Base-by-base conservation (phyloP, 2,888 invertebrate genomes). In the Oligia latruncula region DNA sequence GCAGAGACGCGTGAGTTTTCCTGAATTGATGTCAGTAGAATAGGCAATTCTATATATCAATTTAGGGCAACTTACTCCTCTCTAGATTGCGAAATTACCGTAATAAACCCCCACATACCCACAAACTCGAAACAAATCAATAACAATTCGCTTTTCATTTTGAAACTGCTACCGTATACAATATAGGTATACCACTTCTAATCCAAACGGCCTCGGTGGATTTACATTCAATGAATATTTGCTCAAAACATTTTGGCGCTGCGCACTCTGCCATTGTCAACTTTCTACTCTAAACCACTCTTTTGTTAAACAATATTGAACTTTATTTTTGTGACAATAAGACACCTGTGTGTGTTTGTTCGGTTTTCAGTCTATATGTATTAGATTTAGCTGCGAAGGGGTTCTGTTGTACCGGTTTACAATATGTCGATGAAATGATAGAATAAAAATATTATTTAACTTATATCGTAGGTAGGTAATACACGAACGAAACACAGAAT, bases 181-280 rank as follows among this genome's bases (percentile, higher is more conserved):
- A 83, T 90, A 91, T 90, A 43, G 11, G 4, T 20, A 92, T 91
- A 92, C 91, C 93, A 90, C 91, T 92, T 93, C 95, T 95, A 95
- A 95, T 95, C 94, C 95, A 91, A 89, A 90, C 90, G 89, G 91
- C 91, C 91, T 92, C 92, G 88, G 90, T 91, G 94, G 93, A 95
- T 95, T 95, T 95, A 95, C 95, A 95, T 95, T 93, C 94, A 93
- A 94, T 95, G 95, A 95, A 95, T 95, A 95, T 95, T 95, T 95
- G 95, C 92, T 92, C 93, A 93, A 95, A 95, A 95, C 95, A 95
- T 95, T 95, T 95, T 93, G 93, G 93, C 90, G 90, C 91, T 92
- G 90, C 89, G 90, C 92, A 91, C 89, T 91, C 91, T 87, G 82
- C 91, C 90, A 93, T 93, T 94, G 93, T 92, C 92, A 92, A 91